Percentiles rank a stretch among this genome's conserved stretches.
Evolutionary conservation across 2,797 vertebrate genomes (phyloP).

Genomic region (Mus minutoides): DNA sequence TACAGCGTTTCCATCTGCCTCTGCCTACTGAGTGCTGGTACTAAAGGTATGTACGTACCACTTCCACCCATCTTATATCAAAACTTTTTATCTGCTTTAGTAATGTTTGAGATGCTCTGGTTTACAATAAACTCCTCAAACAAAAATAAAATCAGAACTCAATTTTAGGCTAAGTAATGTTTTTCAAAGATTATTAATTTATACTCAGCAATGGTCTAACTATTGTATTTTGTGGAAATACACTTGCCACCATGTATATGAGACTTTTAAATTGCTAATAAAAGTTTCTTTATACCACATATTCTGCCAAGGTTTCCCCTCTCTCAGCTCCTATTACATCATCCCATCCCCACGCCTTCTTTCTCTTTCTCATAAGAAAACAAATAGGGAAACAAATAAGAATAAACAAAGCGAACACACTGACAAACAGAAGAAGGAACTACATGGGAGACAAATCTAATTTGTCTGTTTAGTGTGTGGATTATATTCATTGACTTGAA

Average conservation of each 20-base stretch:
- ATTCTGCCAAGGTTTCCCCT: not conserved
- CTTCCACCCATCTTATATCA: not conserved
- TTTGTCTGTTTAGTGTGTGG: not conserved
- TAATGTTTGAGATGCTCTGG: not conserved
- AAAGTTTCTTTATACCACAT: not conserved
- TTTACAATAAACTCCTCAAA: not conserved
- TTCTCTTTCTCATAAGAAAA: not conserved
- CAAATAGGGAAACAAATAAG: not conserved
- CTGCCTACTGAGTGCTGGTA: not conserved
- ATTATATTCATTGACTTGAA: slow-evolving; percentile 16
- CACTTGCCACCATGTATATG: not conserved
- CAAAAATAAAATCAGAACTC: not conserved
- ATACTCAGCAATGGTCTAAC: not conserved
- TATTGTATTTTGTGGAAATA: not conserved
- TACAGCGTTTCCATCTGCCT: not conserved
- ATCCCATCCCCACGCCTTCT: not conserved
- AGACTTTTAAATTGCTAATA: not conserved
- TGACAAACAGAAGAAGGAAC: too few relatives aligned
- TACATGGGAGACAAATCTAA: not conserved
- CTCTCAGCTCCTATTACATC: not conserved
- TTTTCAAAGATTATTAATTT: not conserved
- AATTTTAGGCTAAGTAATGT: not conserved
- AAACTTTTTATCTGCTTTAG: not conserved
- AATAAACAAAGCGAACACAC: not conserved
- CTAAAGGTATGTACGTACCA: not conserved